phyloP scores from a whole-genome alignment of 2,888 invertebrate species.

The Apodemia mormo region DNA sequence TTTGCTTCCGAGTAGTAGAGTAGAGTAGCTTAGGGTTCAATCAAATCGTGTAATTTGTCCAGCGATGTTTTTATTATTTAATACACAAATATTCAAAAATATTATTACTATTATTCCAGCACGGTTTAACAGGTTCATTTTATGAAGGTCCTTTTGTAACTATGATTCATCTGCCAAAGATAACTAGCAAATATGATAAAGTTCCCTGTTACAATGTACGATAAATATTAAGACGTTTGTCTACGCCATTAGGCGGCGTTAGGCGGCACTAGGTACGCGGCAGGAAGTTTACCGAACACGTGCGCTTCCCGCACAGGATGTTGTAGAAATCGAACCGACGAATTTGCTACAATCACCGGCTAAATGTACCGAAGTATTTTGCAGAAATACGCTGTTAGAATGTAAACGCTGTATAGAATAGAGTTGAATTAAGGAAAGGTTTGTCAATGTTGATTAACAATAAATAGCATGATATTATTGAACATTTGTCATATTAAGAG shows the following conservation, averaged over 20 bases:
- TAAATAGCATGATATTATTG: slow-evolving; percentile 13
- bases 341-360: slow-evolving; percentile 42
- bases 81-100: too few relatives aligned
- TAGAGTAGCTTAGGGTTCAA: too few relatives aligned
- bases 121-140: too few relatives aligned
- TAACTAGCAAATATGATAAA: slow-evolving; percentile 11
- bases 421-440: slow-evolving; percentile 13
- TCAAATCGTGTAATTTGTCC: too few relatives aligned
- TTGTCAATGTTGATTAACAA: slow-evolving; percentile 7
- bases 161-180: slow-evolving; percentile 5
- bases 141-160: too few relatives aligned
- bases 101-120: too few relatives aligned
- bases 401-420: background rate
- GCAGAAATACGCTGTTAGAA: slow-evolving; percentile 21
- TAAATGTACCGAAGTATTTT: slow-evolving; percentile 27
- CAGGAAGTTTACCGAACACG: slow-evolving; percentile 76
- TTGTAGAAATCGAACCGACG: slow-evolving; percentile 63
- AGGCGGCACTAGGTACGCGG: slow-evolving; percentile 32
- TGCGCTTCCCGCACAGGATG: slow-evolving; percentile 77
- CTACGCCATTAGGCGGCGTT: slow-evolving; percentile 29
- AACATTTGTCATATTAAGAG: too few relatives aligned
- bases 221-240: slow-evolving; percentile 25
- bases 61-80: too few relatives aligned
- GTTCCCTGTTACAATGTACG: background rate
- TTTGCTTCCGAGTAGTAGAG: too few relatives aligned